Evolutionary conservation across 2,888 invertebrate genomes (phyloP).

Genomic region (Ceriagrion tenellum): DNA sequence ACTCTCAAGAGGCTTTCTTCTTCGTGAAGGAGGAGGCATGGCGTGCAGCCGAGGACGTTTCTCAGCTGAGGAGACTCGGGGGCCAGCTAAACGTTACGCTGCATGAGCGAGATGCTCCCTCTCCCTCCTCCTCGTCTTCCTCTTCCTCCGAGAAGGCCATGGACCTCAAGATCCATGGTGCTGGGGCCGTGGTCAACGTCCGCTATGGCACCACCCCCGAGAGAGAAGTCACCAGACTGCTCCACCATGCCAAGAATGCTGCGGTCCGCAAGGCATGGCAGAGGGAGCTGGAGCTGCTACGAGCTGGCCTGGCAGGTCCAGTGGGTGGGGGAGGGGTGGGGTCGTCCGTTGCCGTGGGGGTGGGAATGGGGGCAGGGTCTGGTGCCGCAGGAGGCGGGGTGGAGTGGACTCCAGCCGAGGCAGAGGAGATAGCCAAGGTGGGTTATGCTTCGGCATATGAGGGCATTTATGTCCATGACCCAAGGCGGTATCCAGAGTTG

Average conservation of each 20-base stretch:
- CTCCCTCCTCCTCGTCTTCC: slow-evolving; percentile 69
- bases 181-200: slow-evolving; percentile 93
- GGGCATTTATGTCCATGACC: slow-evolving; percentile 94
- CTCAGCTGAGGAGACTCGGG: slow-evolving; percentile 92
- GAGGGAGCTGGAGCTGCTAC: slow-evolving; percentile 91
- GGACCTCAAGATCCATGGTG: slow-evolving; percentile 94
- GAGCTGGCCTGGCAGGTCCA: slow-evolving; percentile 87
- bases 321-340: slow-evolving; percentile 76
- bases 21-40: slow-evolving; percentile 95
- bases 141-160: slow-evolving; percentile 76
- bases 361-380: slow-evolving; percentile 82
- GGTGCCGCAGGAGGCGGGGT: slow-evolving; percentile 76
- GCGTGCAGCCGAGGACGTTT: slow-evolving; percentile 93
- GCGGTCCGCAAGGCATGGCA: slow-evolving; percentile 96
- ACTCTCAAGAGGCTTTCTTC: slow-evolving; percentile 95
- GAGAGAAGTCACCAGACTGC: slow-evolving; percentile 91
- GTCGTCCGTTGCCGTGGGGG: slow-evolving; percentile 67
- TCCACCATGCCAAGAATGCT: slow-evolving; percentile 93
- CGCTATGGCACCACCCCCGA: slow-evolving; percentile 96
- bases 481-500: slow-evolving; percentile 93
- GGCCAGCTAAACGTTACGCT: slow-evolving; percentile 95
- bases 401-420: slow-evolving; percentile 93
- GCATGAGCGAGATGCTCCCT: slow-evolving; percentile 88
- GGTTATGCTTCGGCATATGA: slow-evolving; percentile 93
- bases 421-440: slow-evolving; percentile 91